Evolutionary conservation across 2,113 vertebrate genomes (phyloP).

Genomic region (Muntiacus reevesi): DNA sequence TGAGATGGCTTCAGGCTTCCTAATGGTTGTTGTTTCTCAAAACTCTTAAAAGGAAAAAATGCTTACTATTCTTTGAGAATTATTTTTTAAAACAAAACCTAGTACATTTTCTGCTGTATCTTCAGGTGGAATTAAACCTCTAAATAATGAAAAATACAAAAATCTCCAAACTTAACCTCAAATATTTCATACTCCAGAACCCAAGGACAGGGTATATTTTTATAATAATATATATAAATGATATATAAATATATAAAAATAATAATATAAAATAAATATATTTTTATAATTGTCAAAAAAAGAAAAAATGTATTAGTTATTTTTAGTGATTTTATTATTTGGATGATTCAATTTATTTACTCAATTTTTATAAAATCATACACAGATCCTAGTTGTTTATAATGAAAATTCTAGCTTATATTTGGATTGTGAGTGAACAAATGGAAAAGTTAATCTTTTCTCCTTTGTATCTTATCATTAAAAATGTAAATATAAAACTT

Average conservation of each 20-base stretch:
- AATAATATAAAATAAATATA: not conserved
- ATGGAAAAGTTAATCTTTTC: not conserved
- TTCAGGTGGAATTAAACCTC: not conserved
- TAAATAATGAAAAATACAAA: not conserved
- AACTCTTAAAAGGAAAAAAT: not conserved
- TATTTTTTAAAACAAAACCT: not conserved
- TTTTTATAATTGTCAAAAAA: not conserved
- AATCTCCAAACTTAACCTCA: not conserved
- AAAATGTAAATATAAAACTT: not conserved
- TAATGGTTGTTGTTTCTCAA: not conserved
- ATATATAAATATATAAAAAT: too few relatives aligned
- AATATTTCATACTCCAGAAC: not conserved
- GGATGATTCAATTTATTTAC: slow-evolving; percentile 8
- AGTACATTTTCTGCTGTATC: not conserved
- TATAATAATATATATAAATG: too few relatives aligned
- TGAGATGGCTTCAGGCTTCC: not conserved
- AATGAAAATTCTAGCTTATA: not conserved
- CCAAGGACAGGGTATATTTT: not conserved
- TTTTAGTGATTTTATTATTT: not conserved
- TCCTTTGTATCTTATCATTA: not conserved
- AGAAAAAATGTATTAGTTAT: not conserved
- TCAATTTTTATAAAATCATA: not conserved
- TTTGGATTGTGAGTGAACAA: not conserved
- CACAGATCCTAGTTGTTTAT: not conserved
- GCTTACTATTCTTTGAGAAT: not conserved